phyloP scores from a whole-genome alignment of 2,888 invertebrate genomes.

The Diabrotica balteata region DNA sequence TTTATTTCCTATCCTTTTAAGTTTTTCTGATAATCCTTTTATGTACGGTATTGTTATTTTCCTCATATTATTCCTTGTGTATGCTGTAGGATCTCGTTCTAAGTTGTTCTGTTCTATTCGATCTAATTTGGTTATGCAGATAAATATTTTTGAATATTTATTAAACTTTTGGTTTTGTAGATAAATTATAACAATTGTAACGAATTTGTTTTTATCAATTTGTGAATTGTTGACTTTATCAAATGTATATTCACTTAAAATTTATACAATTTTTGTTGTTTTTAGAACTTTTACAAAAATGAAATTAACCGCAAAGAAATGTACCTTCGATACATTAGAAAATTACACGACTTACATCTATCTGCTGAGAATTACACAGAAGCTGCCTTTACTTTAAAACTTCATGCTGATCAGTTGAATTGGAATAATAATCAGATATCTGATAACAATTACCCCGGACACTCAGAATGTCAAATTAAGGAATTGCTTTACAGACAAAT shows the following conservation, averaged over 20 bases:
- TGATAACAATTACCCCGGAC: slow-evolving; percentile 75
- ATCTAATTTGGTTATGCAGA: no score
- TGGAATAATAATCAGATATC: slow-evolving; percentile 79
- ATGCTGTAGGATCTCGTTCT: no score
- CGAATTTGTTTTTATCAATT: no score
- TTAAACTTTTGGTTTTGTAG: neutral
- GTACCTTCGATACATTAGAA: slow-evolving; percentile 95
- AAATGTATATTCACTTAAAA: no score
- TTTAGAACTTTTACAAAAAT: slow-evolving; percentile 93
- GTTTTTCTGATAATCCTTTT: no score
- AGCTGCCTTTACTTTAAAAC: slow-evolving; percentile 91
- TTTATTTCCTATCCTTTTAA: no score
- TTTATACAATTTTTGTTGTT: slow-evolving; percentile 19
- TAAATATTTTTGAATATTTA: no score
- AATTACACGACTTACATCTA: slow-evolving; percentile 89
- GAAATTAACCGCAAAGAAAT: slow-evolving; percentile 95
- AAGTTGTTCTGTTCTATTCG: no score
- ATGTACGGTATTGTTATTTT: no score
- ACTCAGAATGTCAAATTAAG: slow-evolving; percentile 89
- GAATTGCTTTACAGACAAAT: slow-evolving; percentile 89
- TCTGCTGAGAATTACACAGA: slow-evolving; percentile 93
- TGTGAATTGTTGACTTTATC: neutral
- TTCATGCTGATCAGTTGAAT: slow-evolving; percentile 89
- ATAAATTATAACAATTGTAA: neutral
- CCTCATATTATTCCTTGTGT: no score